Conservation (phyloP, 2,888 invertebrate genomes). For the Magallana nippona region DNA sequence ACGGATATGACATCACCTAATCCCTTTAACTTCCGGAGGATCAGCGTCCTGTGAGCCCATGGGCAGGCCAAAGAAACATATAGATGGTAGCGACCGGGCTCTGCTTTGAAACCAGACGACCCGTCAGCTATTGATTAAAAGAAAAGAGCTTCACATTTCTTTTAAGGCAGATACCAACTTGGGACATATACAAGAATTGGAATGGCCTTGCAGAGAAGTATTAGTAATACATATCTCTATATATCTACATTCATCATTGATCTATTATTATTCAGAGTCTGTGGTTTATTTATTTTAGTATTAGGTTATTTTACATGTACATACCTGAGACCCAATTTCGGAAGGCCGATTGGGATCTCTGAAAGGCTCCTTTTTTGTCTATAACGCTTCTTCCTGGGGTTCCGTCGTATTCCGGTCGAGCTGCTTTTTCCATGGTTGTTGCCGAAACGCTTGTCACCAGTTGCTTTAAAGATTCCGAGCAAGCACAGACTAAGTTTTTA, state of each 20-base stretch:
- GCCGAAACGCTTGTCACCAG: neutral
- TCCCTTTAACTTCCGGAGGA: constrained; percentile 73
- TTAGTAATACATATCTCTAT: too few species aligned
- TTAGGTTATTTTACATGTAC: too few species aligned
- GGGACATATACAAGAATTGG: too few species aligned
- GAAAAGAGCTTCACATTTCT: neutral
- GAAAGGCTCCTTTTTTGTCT: constrained; percentile 67
- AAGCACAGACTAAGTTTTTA: too few species aligned
- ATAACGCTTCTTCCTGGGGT: constrained; percentile 38
- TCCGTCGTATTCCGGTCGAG: neutral
- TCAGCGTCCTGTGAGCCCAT: constrained; percentile 75
- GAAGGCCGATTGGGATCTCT: constrained; percentile 65
- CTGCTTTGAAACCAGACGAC: constrained; percentile 73
- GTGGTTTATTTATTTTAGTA: too few species aligned
- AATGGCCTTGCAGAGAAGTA: too few species aligned
- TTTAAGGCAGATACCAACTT: too few species aligned
- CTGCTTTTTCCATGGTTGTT: neutral
- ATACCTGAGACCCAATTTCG: neutral
- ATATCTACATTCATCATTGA: too few species aligned
- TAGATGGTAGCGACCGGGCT: constrained; percentile 74
- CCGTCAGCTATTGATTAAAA: constrained; percentile 70
- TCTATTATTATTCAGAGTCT: too few species aligned
- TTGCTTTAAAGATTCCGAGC: too few species aligned
- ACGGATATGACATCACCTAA: constrained; percentile 72
- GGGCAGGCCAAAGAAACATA: constrained; percentile 78